These are phyloP conservation scores for Thymelicus sylvestris DNA, from an alignment of 2,888 invertebrate genomes.

Conservation along the genomic window DNA sequence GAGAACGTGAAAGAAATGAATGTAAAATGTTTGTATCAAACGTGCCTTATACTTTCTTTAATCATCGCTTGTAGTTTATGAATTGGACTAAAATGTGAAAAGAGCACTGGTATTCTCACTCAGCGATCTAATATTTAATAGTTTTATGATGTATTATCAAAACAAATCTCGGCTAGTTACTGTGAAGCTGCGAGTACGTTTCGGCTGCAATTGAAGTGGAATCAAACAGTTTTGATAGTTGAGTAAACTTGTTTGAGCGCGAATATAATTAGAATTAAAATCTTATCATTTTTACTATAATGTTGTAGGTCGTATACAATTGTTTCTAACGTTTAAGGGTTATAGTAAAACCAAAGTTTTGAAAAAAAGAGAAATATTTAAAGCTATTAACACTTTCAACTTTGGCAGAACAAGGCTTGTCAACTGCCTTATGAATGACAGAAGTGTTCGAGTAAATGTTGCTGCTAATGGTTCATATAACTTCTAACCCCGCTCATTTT, in stretches of 20 bases:
- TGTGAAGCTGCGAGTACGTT: slow-evolving; percentile 75
- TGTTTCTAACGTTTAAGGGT: too few species aligned
- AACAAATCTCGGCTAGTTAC: slow-evolving; percentile 82
- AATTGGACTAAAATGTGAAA: slow-evolving; percentile 63
- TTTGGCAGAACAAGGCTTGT: too few species aligned
- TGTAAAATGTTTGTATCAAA: not conserved
- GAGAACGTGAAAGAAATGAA: too few species aligned
- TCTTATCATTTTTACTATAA: not conserved
- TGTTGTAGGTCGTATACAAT: too few species aligned
- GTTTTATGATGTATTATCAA: slow-evolving; percentile 86
- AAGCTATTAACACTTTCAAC: too few species aligned
- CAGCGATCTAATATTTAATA: slow-evolving; percentile 85
- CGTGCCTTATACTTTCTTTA: not conserved
- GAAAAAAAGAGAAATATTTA: too few species aligned
- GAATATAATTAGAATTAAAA: not conserved
- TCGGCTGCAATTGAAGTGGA: slow-evolving; percentile 65
- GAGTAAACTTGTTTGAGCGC: slow-evolving; percentile 18
- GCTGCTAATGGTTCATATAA: too few species aligned
- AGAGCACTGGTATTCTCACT: slow-evolving; percentile 83
- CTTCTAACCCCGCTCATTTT: too few species aligned
- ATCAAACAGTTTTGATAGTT: slow-evolving; percentile 69
- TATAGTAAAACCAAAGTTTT: too few species aligned
- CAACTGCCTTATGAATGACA: too few species aligned
- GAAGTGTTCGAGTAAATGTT: too few species aligned
- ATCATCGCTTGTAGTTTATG: slow-evolving; percentile 55